phyloP scores from a whole-genome alignment of 2,888 invertebrate genomes.

The Drosophila cracens region DNA sequence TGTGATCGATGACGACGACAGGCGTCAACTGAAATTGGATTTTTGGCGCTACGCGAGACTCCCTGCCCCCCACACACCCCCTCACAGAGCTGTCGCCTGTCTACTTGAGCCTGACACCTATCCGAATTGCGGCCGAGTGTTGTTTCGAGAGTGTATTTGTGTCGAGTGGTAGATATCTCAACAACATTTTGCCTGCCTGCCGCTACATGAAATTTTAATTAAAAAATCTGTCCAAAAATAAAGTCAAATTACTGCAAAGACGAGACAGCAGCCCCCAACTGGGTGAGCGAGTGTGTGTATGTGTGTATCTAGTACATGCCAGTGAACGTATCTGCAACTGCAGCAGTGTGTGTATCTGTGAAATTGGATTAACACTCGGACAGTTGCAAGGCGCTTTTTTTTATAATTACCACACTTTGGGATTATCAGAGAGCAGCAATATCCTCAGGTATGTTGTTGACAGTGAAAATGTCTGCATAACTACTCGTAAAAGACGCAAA shows the following conservation, averaged over 20 bases:
- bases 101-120: constrained; percentile 56
- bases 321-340: constrained; percentile 44
- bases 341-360: constrained; percentile 44
- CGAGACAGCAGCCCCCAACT: constrained; percentile 17
- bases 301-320: constrained; percentile 13
- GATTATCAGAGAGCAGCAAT: constrained; percentile 43
- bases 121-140: constrained; percentile 33
- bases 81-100: constrained; percentile 48
- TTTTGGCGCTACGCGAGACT: constrained; percentile 58
- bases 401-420: constrained; percentile 69
- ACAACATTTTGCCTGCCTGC: constrained; percentile 54
- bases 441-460: constrained; percentile 40
- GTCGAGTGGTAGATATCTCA: constrained; percentile 48
- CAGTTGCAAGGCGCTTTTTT: constrained; percentile 65
- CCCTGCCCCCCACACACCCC: background rate
- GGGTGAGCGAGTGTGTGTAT: background rate
- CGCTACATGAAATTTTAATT: constrained; percentile 78
- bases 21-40: constrained; percentile 74
- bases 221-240: constrained; percentile 77
- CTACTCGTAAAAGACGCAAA: constrained; percentile 33
- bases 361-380: constrained; percentile 74
- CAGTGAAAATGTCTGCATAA: constrained; percentile 20
- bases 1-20: constrained; percentile 72
- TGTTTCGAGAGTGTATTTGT: constrained; percentile 28
- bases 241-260: constrained; percentile 61